phyloP scores from a whole-genome alignment of 1,140 invertebrate species.

The Papilio xuthus region DNA sequence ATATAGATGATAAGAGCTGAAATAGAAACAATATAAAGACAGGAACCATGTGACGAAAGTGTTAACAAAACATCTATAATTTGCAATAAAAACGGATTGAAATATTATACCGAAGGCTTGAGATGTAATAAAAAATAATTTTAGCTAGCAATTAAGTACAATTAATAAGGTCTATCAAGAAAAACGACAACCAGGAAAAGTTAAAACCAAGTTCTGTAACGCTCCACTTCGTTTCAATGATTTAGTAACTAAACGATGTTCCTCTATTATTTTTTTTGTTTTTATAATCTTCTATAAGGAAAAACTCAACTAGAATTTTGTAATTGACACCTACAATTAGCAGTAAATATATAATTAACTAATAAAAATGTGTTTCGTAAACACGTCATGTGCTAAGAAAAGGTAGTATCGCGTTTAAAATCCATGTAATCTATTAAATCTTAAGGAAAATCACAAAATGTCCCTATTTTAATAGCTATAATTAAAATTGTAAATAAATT shows the following conservation, averaged over 20 bases:
- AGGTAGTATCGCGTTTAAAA: not conserved
- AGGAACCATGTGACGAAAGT: not conserved
- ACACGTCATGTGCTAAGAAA: no score
- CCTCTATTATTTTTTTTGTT: not conserved
- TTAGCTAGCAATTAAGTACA: not conserved
- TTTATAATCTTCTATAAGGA: not conserved
- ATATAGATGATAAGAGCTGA: not conserved
- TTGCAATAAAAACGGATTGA: not conserved
- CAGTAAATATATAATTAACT: not conserved
- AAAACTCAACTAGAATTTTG: not conserved
- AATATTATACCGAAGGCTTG: not conserved
- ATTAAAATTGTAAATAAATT: no score
- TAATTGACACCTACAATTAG: not conserved
- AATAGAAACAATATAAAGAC: not conserved
- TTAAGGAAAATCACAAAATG: no score
- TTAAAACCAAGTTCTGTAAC: not conserved
- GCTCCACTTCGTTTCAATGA: constrained; percentile 3
- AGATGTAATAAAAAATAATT: not conserved
- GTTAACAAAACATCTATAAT: not conserved
- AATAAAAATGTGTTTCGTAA: no score
- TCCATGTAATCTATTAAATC: no score
- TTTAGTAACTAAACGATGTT: not conserved
- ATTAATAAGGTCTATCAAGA: not conserved
- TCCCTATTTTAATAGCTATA: no score
- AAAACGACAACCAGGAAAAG: not conserved